Evolutionary conservation across 2,888 invertebrate genomes (phyloP).

Genomic region (Himalopsyche kuldschensis): DNA sequence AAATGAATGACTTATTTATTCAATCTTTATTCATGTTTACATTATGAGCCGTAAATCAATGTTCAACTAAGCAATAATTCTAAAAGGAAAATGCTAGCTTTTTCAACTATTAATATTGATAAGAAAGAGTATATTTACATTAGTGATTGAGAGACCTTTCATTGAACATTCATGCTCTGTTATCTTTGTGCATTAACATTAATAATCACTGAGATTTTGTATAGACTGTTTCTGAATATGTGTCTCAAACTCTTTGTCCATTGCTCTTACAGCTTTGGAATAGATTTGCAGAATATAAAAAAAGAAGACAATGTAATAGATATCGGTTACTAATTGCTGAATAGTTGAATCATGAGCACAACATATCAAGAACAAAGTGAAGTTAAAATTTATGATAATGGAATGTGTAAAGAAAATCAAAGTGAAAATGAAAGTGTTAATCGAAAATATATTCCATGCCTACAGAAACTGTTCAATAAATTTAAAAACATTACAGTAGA

Average conservation of each 20-base stretch:
- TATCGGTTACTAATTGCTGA: too few species aligned
- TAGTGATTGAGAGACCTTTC: not conserved
- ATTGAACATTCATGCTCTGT: not conserved
- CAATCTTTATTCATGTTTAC: not conserved
- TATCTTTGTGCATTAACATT: too few species aligned
- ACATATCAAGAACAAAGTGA: not conserved
- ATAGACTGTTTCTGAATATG: too few species aligned
- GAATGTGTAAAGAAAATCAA: not conserved
- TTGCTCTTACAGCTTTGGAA: too few species aligned
- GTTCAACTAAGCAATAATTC: not conserved
- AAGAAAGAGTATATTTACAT: not conserved
- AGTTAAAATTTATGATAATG: not conserved
- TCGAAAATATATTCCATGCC: not conserved
- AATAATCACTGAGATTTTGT: too few species aligned
- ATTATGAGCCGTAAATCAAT: not conserved
- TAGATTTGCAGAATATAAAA: too few species aligned
- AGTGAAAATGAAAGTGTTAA: not conserved
- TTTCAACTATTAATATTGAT: not conserved
- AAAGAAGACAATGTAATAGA: too few species aligned
- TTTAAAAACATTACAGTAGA: conserved; percentile 72
- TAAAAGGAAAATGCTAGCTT: too few species aligned
- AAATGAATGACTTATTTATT: not conserved
- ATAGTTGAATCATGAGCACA: not conserved
- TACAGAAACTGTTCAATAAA: conserved; percentile 55
- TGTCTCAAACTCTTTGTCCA: too few species aligned